A percentile compares a stretch with the other conserved stretches of the same genome.
phyloP scores from a whole-genome alignment of 2,113 vertebrate species.

The Phylloscopus trochiloides region DNA sequence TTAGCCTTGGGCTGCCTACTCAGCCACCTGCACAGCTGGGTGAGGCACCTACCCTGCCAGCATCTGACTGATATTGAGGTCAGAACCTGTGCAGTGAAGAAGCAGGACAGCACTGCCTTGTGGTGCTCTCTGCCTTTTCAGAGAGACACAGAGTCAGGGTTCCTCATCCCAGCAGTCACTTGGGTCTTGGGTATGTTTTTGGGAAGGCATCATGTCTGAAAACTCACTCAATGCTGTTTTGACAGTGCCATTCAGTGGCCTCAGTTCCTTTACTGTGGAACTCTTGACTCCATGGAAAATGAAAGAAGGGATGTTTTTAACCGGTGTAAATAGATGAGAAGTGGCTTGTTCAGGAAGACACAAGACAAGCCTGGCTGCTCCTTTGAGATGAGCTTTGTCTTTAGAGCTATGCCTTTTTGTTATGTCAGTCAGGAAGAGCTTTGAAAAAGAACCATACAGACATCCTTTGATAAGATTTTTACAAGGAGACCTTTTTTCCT shows the following conservation, averaged over 20 bases:
- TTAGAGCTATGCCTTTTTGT: constrained; percentile 17
- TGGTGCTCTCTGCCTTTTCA: background rate
- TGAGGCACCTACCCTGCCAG: background rate
- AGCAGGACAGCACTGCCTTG: background rate
- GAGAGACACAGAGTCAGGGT: background rate
- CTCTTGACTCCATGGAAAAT: background rate
- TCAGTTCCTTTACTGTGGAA: background rate
- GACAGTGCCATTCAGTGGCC: background rate
- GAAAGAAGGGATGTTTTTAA: constrained; percentile 2
- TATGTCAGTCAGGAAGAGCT: constrained; percentile 43
- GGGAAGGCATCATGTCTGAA: background rate
- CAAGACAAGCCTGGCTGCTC: background rate
- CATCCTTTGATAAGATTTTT: constrained; percentile 56
- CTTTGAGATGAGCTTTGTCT: constrained; percentile 47
- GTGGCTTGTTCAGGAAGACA: background rate
- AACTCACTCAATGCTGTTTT: background rate
- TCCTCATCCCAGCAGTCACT: background rate
- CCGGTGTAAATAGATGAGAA: constrained; percentile 22
- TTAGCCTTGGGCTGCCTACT: background rate
- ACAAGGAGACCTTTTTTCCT: constrained; percentile 41
- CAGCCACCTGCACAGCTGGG: background rate
- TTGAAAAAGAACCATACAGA: constrained; percentile 40
- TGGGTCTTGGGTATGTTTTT: background rate
- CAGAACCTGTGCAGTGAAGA: background rate
- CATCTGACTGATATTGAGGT: background rate